Base-by-base conservation (phyloP, 2,113 vertebrate species). In the Climacteris rufus region DNA sequence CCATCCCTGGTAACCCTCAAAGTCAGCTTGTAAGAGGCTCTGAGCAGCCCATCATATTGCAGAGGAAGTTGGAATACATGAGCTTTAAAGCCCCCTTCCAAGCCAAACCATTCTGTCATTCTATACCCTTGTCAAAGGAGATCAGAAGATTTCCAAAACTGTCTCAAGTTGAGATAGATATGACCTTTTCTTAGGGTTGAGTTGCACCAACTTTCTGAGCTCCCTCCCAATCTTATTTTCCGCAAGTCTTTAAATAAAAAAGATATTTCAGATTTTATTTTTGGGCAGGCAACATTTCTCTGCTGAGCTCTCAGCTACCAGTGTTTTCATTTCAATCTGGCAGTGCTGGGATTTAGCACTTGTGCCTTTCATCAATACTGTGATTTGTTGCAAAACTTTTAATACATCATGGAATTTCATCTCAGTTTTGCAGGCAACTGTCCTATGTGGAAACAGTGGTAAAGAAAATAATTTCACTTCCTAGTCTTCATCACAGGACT, bases 381-480 rank as follows among this genome's bases (percentile, higher is more conserved):
- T 7, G 6, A 61, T 63, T 88, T 77, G 13, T 35, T 28, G n/a
- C 21, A 59, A 40, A 45, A 70, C 30, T 74, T 92, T 72, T 66
- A 66, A 59, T 50, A 74, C 19, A 75, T 50, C 30, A 54, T 13
- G 39, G 82, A 87, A 77, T 59, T 96, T 72, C 19, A 74, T 42
- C 44, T 89, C 7, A 6, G 24, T 70, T 87, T 87, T 90, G 22
- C 33, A 83, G 68, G 68, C 31, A 79, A 57, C 31, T 35, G 25
- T 83, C 27, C 40, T 23, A 35, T 20, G 11, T 53, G 42, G 75
- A 87, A 93, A 72, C 20, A 88, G 47, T n/a, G 44, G 33, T 65
- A 87, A 87, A 83, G 56, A 44, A 87, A 91, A 90, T 7, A 82
- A 88, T 82, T 88, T 93, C 57, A 90, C 56, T 95, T 91, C 93